A percentile compares a stretch with the other conserved stretches of the same genome.
Evolutionary conservation across 2,797 vertebrate species (phyloP).

Genomic region (Lepus oiostolus): DNA sequence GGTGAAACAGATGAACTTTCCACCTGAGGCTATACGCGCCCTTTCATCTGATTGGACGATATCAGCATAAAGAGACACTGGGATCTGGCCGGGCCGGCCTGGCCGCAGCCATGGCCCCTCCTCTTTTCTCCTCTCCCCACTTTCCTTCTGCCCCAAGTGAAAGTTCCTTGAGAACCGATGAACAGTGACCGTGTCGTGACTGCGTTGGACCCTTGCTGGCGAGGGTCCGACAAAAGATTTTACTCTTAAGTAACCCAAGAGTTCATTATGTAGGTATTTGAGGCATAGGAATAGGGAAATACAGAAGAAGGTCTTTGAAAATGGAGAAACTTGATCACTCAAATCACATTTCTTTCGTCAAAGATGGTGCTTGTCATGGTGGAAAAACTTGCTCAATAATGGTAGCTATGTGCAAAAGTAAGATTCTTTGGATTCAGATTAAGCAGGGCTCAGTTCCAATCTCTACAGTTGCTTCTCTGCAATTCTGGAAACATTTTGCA

Average conservation of each 20-base stretch:
- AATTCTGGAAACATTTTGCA: not conserved
- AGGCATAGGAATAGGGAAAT: not conserved
- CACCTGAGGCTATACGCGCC: too few relatives aligned
- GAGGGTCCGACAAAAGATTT: too few relatives aligned
- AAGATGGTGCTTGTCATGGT: not conserved
- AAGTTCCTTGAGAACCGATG: too few relatives aligned
- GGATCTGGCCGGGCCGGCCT: too few relatives aligned
- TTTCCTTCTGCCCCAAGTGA: too few relatives aligned
- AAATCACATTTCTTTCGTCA: not conserved
- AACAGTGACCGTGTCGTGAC: too few relatives aligned
- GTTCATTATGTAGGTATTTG: not conserved
- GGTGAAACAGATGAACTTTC: too few relatives aligned
- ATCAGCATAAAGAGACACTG: too few relatives aligned
- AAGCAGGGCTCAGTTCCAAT: not conserved
- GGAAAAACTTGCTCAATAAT: not conserved
- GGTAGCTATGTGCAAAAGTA: not conserved
- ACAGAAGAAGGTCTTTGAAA: not conserved
- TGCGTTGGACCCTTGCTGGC: too few relatives aligned
- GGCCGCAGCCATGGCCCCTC: too few relatives aligned
- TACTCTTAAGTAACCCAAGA: not conserved
- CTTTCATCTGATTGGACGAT: too few relatives aligned
- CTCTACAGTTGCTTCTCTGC: not conserved
- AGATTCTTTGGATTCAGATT: not conserved
- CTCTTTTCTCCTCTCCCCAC: too few relatives aligned
- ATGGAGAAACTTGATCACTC: not conserved